Evolutionary conservation across 2,888 invertebrate genomes (phyloP), one percentile per base, ranked within the genome.

Genomic region (Idaea straminata): DNA sequence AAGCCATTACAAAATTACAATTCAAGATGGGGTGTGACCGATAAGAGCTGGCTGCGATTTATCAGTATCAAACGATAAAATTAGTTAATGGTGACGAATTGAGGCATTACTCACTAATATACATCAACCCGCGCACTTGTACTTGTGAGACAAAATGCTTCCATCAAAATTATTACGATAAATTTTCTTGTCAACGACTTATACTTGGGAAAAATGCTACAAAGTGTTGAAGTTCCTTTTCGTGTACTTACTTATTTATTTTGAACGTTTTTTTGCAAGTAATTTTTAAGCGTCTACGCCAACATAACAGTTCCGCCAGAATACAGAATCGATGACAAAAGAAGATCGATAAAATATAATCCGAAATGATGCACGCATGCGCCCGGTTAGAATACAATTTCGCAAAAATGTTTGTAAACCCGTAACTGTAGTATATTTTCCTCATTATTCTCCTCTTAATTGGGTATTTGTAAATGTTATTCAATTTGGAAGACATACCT

Each of bases 31-130:
- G 62, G 34, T 47, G 47, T 47, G 16, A 35, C 15, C 35, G 38
- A 62, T n/a, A 34, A 13, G 59, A 61, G 59, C 66, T 66, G 70
- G 75, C 75, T 77, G 80, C 82, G 80, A 84, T 86, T 85, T 81
- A 84, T 85, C 83, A 81, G 80, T 77, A 83, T 83, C 80, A 83
- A 78, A 76, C 77, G 76, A 79, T 78, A 77, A 80, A 81, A 76
- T 77, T 73, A 66, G 76, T 75, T 78, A 84, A 87, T 86, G 79
- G 79, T 85, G 86, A 88, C 83, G 74, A 83, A 88, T 88, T 79
- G 76, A 63, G 36, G 74, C 73, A 86, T 85, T 77, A 80, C 80
- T 86, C 84, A 85, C 77, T 79, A 77, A 72, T 80, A 79, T 82
- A 78, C 75, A 71, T 70, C 64, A 66, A 73, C 66, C 71, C 72